Evolutionary conservation across 2,888 invertebrate genomes (phyloP), one percentile per base, ranked within the genome.

Genomic region (Tetropium fuscum): DNA sequence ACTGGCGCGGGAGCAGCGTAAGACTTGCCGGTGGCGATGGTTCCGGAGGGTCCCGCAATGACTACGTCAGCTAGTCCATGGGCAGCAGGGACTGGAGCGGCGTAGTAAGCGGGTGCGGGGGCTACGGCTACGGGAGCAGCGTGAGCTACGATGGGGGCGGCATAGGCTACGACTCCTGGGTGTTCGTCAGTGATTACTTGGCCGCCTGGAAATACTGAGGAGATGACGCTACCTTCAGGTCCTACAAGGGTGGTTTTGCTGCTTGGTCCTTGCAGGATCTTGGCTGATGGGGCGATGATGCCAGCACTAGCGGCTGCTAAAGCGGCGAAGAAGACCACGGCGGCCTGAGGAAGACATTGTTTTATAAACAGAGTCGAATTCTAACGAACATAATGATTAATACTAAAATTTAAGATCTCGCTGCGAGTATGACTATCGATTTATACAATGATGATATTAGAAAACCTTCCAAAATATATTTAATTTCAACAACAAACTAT

Each of bases 181-280:
- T 66, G 62, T 16, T 64, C 60, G 30, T 66, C 66, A 19, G 65
- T 34, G 43, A 71, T 45, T 22, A 70, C 58, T 30, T 60, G 53
- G 8, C 69, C 71, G 15, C 69, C 70, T 18, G 68, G 68, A 8
- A 61, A 60, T 15, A 64, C 62, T 3, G 72, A 54, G 1, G 72
- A 71, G 53, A 75, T 76, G 15, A 70, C 68, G 53, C 75, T 75
- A 18, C 76, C 76, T 47, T 76, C 75, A 16, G 73, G 72, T 18
- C 76, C 76, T 40, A 75, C 67, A 4, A 75, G 62, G 7, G 75
- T 75, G 16, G 74, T 72, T 43, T 68, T 75, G 41, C 68, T 71
- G 63, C 74, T 74, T 8, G 75, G 74, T 47, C 76, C 76, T 69
- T 76, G 74, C 6, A 75, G 56, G 30, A 73, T 65, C 8, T 10